phyloP scores from a whole-genome alignment of 2,888 invertebrate species.

The Ctenicera cuprea region DNA sequence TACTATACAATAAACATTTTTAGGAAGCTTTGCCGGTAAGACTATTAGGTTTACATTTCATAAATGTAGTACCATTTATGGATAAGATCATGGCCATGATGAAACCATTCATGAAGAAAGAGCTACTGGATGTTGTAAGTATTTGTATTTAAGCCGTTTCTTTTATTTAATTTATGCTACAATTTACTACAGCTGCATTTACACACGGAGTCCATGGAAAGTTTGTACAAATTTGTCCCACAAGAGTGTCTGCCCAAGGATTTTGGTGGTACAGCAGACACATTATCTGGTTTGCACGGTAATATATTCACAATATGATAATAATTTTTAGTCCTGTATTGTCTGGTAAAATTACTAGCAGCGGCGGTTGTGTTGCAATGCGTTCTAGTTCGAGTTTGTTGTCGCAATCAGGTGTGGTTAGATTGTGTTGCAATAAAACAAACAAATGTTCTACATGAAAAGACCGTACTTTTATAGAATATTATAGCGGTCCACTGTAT shows the following conservation, averaged over 20 bases:
- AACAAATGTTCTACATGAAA: too few species aligned
- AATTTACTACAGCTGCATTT: constrained; percentile 61
- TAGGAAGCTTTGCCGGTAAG: constrained; percentile 76
- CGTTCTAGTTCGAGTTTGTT: too few species aligned
- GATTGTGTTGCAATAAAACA: too few species aligned
- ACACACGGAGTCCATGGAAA: constrained; percentile 61
- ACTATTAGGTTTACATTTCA: constrained; percentile 81
- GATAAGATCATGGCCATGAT: constrained; percentile 82
- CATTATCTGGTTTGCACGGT: constrained; percentile 59
- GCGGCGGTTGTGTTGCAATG: too few species aligned
- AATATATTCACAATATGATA: neutral
- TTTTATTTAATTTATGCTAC: too few species aligned
- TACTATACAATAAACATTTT: too few species aligned
- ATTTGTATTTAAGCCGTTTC: too few species aligned
- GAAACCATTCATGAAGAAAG: constrained; percentile 84
- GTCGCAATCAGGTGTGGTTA: too few species aligned
- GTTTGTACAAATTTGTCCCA: constrained; percentile 61
- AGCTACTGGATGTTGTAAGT: constrained; percentile 69
- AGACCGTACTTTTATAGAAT: too few species aligned
- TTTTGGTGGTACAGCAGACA: constrained; percentile 58
- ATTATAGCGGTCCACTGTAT: too few species aligned
- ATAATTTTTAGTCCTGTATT: too few species aligned
- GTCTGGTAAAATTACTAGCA: too few species aligned
- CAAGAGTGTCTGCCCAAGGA: constrained; percentile 60
- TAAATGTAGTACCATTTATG: constrained; percentile 82